Evolutionary conservation across 2,113 vertebrate species (phyloP).

Genomic region (Thomomys bottae): DNA sequence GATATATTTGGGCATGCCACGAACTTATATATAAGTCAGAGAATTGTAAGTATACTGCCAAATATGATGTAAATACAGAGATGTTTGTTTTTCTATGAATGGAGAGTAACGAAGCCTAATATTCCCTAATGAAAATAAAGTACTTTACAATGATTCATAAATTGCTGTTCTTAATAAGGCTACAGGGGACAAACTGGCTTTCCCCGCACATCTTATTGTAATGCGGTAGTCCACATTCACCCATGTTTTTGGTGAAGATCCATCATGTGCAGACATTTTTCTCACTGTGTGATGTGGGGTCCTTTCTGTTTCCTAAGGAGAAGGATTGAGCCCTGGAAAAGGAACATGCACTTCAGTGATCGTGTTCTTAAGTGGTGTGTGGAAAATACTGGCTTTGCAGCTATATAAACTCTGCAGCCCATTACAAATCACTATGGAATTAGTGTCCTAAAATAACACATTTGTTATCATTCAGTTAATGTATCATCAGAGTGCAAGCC

Average conservation of each 20-base stretch:
- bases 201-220: not conserved
- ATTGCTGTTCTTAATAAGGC: not conserved
- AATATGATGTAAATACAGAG: not conserved
- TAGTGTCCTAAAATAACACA: not conserved
- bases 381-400: not conserved
- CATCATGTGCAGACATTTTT: not conserved
- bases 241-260: not conserved
- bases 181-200: not conserved
- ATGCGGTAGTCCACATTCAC: not conserved
- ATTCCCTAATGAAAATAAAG: not conserved
- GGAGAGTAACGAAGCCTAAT: not conserved
- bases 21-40: not conserved
- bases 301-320: not conserved
- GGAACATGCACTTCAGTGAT: not conserved
- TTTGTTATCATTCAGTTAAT: not conserved
- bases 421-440: not conserved
- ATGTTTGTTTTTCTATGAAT: not conserved
- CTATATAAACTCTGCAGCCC: not conserved
- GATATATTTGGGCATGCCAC: not conserved
- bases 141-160: not conserved
- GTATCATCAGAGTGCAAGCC: not conserved
- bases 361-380: no score
- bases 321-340: not conserved
- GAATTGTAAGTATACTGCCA: not conserved
- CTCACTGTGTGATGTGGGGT: not conserved